A percentile compares a stretch with the other conserved stretches of the same genome.
Evolutionary conservation across 2,888 invertebrate genomes (phyloP).

Genomic region (Merodon equestris): DNA sequence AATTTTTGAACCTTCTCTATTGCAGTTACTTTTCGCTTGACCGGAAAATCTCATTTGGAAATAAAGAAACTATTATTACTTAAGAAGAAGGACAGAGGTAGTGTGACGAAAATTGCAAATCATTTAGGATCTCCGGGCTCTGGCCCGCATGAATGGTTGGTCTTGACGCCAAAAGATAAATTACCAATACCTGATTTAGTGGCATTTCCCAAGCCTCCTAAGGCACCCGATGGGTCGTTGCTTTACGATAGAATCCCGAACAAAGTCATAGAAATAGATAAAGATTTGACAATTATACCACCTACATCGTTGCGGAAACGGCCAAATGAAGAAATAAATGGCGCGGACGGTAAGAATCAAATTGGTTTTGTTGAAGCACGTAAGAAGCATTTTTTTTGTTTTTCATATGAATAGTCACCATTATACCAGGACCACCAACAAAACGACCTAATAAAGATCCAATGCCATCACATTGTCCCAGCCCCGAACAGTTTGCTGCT

Average conservation of each 20-base stretch:
- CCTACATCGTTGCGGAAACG: slow-evolving; percentile 86
- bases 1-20: not conserved
- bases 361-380: too few species aligned
- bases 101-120: slow-evolving; percentile 86
- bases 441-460: slow-evolving; percentile 91
- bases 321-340: slow-evolving; percentile 89
- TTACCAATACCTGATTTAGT: slow-evolving; percentile 90
- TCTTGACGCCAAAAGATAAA: slow-evolving; percentile 80
- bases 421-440: slow-evolving; percentile 82
- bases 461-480: slow-evolving; percentile 85
- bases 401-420: slow-evolving; percentile 72
- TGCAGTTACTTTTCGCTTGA: slow-evolving; percentile 81
- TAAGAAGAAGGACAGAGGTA: slow-evolving; percentile 82
- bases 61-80: slow-evolving; percentile 81
- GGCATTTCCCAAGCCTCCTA: slow-evolving; percentile 94
- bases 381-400: not conserved
- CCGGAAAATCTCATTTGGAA: slow-evolving; percentile 80
- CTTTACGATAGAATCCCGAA: slow-evolving; percentile 92
- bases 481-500: slow-evolving; percentile 86
- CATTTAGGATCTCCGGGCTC: slow-evolving; percentile 83
- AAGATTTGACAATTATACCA: slow-evolving; percentile 83
- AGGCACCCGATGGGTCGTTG: slow-evolving; percentile 92
- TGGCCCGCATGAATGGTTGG: slow-evolving; percentile 80
- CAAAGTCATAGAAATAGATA: slow-evolving; percentile 83
- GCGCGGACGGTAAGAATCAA: slow-evolving; percentile 74